Evolutionary conservation across 2,888 invertebrate species (phyloP).

Genomic region (Agrochola lychnidis): DNA sequence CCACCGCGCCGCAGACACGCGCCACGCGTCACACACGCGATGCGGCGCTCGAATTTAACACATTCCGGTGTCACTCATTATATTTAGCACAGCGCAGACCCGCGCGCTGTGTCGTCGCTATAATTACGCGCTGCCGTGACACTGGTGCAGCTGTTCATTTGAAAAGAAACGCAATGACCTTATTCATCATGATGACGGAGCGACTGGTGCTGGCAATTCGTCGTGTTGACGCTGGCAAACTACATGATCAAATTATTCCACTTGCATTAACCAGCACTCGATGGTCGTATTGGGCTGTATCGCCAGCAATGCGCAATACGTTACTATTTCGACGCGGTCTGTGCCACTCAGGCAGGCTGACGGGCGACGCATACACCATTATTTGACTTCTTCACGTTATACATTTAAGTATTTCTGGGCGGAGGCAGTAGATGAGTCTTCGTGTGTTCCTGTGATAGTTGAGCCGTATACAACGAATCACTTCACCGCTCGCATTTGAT

Average conservation of each 20-base stretch:
- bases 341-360: not conserved
- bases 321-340: not conserved
- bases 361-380: not conserved
- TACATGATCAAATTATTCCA: not conserved
- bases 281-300: not conserved
- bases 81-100: conserved; percentile 4
- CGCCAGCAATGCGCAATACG: not conserved
- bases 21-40: not conserved
- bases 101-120: conserved; percentile 1
- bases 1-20: too few relatives aligned
- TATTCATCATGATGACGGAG: not conserved
- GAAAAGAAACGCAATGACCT: not conserved
- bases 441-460: not conserved
- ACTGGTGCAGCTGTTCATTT: not conserved
- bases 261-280: not conserved
- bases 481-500: not conserved
- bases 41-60: not conserved
- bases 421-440: not conserved
- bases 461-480: not conserved
- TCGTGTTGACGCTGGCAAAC: not conserved
- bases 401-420: not conserved
- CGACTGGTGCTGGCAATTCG: too few relatives aligned
- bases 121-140: conserved; percentile 1
- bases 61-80: not conserved
- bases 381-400: not conserved